Evolutionary conservation across 1,140 invertebrate genomes (phyloP).

Genomic region (Drosophila quadrilineata): DNA sequence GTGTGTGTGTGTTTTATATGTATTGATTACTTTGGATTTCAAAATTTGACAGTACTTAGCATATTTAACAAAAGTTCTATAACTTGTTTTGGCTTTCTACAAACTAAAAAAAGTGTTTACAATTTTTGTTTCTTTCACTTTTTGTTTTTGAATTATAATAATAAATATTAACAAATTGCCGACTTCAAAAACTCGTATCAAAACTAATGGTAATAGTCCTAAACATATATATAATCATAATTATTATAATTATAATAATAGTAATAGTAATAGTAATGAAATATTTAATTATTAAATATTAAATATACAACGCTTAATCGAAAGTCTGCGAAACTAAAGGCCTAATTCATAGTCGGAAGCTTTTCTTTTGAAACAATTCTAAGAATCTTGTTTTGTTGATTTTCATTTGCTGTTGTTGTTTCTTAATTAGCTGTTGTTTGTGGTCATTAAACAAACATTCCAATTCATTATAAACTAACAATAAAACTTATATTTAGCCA

Average conservation of each 20-base stretch:
- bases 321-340: constrained; percentile 67
- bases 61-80: constrained; percentile 75
- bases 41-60: constrained; percentile 44
- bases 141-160: constrained; percentile 48
- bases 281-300: constrained; percentile 22
- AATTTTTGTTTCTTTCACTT: constrained; percentile 12
- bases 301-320: constrained; percentile 47
- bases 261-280: constrained; percentile 18
- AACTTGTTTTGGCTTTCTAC: constrained; percentile 58
- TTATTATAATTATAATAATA: constrained; percentile 17
- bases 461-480: constrained; percentile 32
- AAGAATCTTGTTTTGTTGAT: constrained; percentile 49
- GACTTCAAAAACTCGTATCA: constrained; percentile 39
- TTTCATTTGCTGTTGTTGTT: no score
- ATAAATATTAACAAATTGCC: constrained; percentile 75
- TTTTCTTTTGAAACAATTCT: constrained; percentile 65
- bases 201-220: constrained; percentile 32
- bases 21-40: constrained; percentile 53
- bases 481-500: constrained; percentile 28
- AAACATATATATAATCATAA: constrained; percentile 2
- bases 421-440: constrained; percentile 16
- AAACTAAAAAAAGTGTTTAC: constrained; percentile 45
- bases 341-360: constrained; percentile 56
- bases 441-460: no score
- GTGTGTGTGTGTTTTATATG: constrained; percentile 9